phyloP scores from a whole-genome alignment of 1,140 invertebrate genomes.

The Pentalonia nigronervosa region DNA sequence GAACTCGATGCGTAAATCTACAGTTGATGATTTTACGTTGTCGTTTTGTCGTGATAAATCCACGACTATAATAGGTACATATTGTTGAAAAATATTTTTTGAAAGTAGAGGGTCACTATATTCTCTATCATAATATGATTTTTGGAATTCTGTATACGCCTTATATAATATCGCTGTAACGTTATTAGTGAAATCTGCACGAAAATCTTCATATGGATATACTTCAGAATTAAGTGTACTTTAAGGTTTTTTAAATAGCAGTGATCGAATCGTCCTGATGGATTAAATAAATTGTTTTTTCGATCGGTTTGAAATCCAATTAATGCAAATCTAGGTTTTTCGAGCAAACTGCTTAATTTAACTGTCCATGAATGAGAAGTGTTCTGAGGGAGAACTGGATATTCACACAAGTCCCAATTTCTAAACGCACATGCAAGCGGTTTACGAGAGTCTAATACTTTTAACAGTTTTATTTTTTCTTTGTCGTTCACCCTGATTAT shows the following conservation, averaged over 20 bases:
- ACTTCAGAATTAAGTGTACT: constrained; percentile 62
- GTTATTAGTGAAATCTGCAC: constrained; percentile 58
- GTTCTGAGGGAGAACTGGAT: constrained; percentile 8
- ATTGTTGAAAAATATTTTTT: constrained; percentile 59
- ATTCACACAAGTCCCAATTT: too few relatives aligned
- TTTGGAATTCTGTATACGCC: constrained; percentile 62
- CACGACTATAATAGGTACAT: background rate
- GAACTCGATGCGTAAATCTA: constrained; percentile 62
- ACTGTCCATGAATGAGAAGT: constrained; percentile 62
- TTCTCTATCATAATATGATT: constrained; percentile 60
- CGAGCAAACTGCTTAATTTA: constrained; percentile 61
- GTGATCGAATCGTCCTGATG: constrained; percentile 61
- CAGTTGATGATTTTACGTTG: constrained; percentile 61
- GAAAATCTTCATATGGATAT: constrained; percentile 28
- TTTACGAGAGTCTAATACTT: too few relatives aligned
- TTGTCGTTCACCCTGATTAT: too few relatives aligned
- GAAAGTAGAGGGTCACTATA: constrained; percentile 56
- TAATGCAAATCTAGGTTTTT: constrained; percentile 61
- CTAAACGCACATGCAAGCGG: too few relatives aligned
- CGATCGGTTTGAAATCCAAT: constrained; percentile 49
- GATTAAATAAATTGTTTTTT: background rate
- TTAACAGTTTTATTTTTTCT: too few relatives aligned
- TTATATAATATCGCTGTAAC: constrained; percentile 60
- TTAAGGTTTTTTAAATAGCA: constrained; percentile 62
- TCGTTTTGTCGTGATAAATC: constrained; percentile 42